Evolutionary conservation across 2,797 vertebrate species (phyloP).

Genomic region (Naso thynnoides): DNA sequence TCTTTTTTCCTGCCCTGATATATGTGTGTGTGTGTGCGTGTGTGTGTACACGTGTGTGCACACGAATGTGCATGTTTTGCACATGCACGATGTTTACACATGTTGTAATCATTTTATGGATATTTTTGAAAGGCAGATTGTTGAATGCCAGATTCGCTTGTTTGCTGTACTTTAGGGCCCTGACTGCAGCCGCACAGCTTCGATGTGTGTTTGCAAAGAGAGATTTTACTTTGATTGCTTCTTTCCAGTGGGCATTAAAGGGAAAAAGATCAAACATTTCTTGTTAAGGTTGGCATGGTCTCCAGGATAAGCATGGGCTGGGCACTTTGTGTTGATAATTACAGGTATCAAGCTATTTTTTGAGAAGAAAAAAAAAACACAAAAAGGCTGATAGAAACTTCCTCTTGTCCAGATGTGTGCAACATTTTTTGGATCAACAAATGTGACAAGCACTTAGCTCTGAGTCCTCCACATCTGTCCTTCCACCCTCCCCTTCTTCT

Average conservation of each 20-base stretch:
- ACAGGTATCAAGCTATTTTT: conserved; percentile 57
- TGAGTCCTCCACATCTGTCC: conserved; percentile 61
- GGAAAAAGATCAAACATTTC: conserved; percentile 56
- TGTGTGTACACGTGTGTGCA: conserved; percentile 1
- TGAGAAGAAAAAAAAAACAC: neutral
- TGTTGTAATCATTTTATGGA: conserved; percentile 79
- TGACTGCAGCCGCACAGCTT: conserved; percentile 37
- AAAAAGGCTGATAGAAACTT: conserved; percentile 11
- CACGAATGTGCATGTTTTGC: conserved; percentile 25
- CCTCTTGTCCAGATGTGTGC: conserved; percentile 68
- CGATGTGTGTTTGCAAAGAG: conserved; percentile 43
- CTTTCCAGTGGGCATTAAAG: conserved; percentile 57
- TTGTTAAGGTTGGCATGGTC: conserved; percentile 43
- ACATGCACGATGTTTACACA: conserved; percentile 76
- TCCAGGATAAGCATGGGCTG: conserved; percentile 43
- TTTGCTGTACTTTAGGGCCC: conserved; percentile 55
- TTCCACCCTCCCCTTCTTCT: neutral
- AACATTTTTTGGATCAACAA: conserved; percentile 52
- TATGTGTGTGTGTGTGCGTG: conserved; percentile 34
- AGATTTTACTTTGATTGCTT: conserved; percentile 64
- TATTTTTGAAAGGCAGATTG: conserved; percentile 74
- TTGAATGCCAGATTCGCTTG: conserved; percentile 69
- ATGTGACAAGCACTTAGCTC: conserved; percentile 65
- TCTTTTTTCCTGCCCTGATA: conserved; percentile 65
- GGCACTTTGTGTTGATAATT: conserved; percentile 66